These are phyloP conservation scores for Plecturocebus donacophilus DNA, from an alignment of 2,113 vertebrate species.

Conservation along the genomic window DNA sequence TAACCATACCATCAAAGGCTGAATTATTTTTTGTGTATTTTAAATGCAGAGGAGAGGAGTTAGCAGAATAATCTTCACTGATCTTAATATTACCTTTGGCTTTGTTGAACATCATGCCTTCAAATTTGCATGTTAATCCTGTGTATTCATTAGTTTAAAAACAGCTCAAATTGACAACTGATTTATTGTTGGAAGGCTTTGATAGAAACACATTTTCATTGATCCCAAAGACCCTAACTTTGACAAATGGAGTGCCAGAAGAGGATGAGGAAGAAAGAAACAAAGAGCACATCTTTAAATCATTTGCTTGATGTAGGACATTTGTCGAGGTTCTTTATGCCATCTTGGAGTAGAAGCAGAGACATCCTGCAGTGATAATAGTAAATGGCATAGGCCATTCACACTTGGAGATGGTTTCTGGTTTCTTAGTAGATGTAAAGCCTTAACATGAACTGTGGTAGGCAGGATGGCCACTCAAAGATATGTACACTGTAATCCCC, in stretches of 20 bases:
- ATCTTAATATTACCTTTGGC: neutral
- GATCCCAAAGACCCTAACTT: neutral
- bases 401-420: neutral
- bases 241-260: neutral
- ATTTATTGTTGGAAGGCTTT: neutral
- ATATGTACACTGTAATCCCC: neutral
- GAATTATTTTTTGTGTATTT: constrained; percentile 74
- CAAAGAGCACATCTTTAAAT: neutral
- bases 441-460: neutral
- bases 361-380: neutral
- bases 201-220: neutral
- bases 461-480: neutral
- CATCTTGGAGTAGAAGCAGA: neutral
- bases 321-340: neutral
- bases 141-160: neutral
- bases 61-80: constrained; percentile 13
- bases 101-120: neutral
- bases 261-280: neutral
- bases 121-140: neutral
- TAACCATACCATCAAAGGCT: constrained; percentile 56
- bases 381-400: neutral
- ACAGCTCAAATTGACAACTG: constrained; percentile 2
- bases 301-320: neutral
- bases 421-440: neutral
- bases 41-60: neutral